Conservation (phyloP, 2,113 vertebrate species). For the Gallinago undulata region DNA sequence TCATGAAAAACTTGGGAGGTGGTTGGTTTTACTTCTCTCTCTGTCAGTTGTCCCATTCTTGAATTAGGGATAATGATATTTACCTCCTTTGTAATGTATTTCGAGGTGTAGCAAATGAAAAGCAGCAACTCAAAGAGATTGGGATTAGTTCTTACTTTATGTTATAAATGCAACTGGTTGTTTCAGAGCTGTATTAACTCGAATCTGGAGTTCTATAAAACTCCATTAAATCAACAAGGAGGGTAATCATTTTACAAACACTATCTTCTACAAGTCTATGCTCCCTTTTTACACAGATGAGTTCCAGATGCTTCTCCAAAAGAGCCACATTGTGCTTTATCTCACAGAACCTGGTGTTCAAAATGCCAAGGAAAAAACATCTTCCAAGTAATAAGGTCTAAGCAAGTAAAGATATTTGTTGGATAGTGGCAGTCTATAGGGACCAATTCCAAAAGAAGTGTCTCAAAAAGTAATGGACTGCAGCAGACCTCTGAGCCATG, state of each 20-base stretch:
- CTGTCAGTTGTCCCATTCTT: neutral
- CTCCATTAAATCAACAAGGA: neutral
- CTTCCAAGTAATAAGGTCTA: neutral
- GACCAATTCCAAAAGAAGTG: neutral
- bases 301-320: conserved; percentile 51
- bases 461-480: neutral
- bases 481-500: neutral
- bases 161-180: neutral
- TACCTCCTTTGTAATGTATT: neutral
- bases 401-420: neutral
- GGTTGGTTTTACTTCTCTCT: neutral
- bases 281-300: conserved; percentile 10
- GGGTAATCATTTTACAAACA: conserved; percentile 18
- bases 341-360: conserved; percentile 24
- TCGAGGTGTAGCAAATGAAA: conserved; percentile 5
- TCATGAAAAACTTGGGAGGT: neutral
- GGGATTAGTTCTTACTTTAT: neutral
- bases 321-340: conserved; percentile 21
- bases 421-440: neutral
- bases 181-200: neutral
- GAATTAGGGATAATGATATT: neutral
- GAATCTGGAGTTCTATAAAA: conserved; percentile 11
- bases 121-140: neutral
- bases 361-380: conserved; percentile 32
- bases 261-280: conserved; percentile 22